Evolutionary conservation across 2,888 invertebrate species (phyloP), one percentile per base, ranked within the genome.

Genomic region (Phaonia tiefii): DNA sequence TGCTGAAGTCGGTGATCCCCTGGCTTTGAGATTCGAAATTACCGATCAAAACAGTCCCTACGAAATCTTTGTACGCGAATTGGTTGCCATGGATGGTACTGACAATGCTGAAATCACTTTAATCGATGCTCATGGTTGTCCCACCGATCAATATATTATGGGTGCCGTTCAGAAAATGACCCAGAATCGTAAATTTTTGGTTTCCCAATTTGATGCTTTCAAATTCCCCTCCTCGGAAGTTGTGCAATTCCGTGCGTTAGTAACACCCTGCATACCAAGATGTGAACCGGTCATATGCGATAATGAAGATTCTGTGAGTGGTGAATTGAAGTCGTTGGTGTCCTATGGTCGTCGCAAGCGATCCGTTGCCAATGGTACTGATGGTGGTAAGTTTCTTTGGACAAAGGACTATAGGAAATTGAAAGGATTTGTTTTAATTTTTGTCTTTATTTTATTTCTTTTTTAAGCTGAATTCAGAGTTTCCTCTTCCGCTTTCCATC

Each of bases 171-270:
- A 95, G 92, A 96, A 97, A 91, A 95, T 96, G 60, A 93, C 94
- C 60, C 93, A 94, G 86, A 94, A 94, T 85, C 95, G 95, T 91
- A 96, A 97, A 93, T 94, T 96, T 87, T 92, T 98, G 84, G 92
- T 97, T 79, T 97, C 97, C 13, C 95, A 97, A 91, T 98, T 98
- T 92, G 98, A 98, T 91, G 98, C 98, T 46, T 98, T 98, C 93
- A 98, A 98, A 91, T 98, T 98, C 92, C 98, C 98, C 54, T 97
- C 97, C 54, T 97, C 97, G 13, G 97, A 98, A 91, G 96, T 97
- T 80, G 98, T 98, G 8, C 98, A 98, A 90, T 98, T 98, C 94
- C 94, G 97, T 84, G 98, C 98, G 39, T 91, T 98, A 87, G 97
- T 98, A 69, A 98, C 97, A 4, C 98, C 98, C 7, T 98, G 98